Evolutionary conservation across 2,113 vertebrate genomes (phyloP), one percentile per base, ranked within the genome.

Genomic region (Pseudopipra pipra): DNA sequence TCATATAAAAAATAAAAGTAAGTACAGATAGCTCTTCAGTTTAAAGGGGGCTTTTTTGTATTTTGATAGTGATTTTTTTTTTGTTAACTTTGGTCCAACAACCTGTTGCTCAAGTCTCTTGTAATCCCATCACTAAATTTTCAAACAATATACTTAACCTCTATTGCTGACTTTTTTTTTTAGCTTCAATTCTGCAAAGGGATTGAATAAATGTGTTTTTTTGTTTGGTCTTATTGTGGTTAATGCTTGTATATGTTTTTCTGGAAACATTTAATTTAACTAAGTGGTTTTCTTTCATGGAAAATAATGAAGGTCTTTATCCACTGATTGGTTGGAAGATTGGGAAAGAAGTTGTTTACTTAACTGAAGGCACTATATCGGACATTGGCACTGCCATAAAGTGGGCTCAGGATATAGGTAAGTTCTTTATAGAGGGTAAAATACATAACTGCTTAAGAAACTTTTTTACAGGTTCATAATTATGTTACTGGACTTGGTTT

Each of bases 311-410:
- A 99, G 99, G 98, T 62, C 98, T 99, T 73, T 99, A 99, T 97
- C 99, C 99, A 24, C 49, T 99, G 86, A 98, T 99, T 74, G 99
- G 99, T 13, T 99, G 99, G 99, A 99, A 99, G 97, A 99, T 99
- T 54, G 99, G 99, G 16, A 87, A 98, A 52, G 99, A 99, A 94
- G 88, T 99, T 91, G 98, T 99, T 37, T 99, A 98, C 92, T 94
- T 99, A 88, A 98, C 99, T 19, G 99, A 99, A 98, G 98, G 99
- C 71, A 99, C 98, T 47, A 97, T 99, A 47, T 98, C 99, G 4
- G 99, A 99, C 67, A 98, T 99, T 0, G 99, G 99, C 41, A 98
- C 98, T 5, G 97, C 98, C 76, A 98, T 99, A 85, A 98, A 98
- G 78, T 99, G 99, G 99, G 99, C 99, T 52, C 98, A 99, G 56